Evolutionary conservation across 2,113 vertebrate genomes (phyloP).

Genomic region (Lota lota): DNA sequence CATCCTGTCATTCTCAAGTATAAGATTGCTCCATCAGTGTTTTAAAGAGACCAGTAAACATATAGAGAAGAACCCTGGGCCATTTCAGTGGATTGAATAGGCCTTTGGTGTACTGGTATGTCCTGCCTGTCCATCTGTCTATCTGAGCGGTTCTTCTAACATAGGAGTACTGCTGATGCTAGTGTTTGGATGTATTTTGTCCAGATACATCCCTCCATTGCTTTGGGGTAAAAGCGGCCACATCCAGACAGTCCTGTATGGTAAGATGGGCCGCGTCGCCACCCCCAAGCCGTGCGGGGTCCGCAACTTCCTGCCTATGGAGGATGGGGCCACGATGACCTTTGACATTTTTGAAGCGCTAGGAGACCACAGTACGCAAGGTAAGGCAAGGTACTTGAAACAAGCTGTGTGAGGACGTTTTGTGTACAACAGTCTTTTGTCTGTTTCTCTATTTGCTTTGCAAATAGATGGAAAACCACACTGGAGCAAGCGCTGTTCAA

Average conservation of each 20-base stretch:
- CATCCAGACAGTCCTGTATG: slow-evolving; percentile 90
- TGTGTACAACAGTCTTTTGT: too few relatives aligned
- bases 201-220: slow-evolving; percentile 89
- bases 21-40: too few relatives aligned
- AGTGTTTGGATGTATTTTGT: slow-evolving; percentile 23
- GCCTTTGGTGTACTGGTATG: not conserved
- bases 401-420: too few relatives aligned
- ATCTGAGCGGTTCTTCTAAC: not conserved
- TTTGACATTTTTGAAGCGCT: slow-evolving; percentile 92
- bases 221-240: slow-evolving; percentile 97
- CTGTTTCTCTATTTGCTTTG: too few relatives aligned
- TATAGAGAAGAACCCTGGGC: too few relatives aligned
- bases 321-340: slow-evolving; percentile 89
- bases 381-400: slow-evolving; percentile 64
- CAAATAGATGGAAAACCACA: too few relatives aligned
- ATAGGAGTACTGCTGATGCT: not conserved
- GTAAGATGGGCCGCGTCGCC: slow-evolving; percentile 90
- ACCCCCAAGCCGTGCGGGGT: slow-evolving; percentile 84
- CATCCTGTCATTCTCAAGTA: too few relatives aligned
- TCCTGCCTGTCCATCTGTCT: slow-evolving; percentile 5
- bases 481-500: too few relatives aligned
- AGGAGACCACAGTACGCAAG: slow-evolving; percentile 84
- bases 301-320: slow-evolving; percentile 89
- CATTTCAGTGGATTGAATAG: too few relatives aligned
- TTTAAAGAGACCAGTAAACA: too few relatives aligned